A percentile compares a stretch with the other conserved stretches of the same genome.
These are phyloP conservation scores for Brachyistius frenatus DNA, from an alignment of 2,113 vertebrate genomes.

Conservation along the genomic window DNA sequence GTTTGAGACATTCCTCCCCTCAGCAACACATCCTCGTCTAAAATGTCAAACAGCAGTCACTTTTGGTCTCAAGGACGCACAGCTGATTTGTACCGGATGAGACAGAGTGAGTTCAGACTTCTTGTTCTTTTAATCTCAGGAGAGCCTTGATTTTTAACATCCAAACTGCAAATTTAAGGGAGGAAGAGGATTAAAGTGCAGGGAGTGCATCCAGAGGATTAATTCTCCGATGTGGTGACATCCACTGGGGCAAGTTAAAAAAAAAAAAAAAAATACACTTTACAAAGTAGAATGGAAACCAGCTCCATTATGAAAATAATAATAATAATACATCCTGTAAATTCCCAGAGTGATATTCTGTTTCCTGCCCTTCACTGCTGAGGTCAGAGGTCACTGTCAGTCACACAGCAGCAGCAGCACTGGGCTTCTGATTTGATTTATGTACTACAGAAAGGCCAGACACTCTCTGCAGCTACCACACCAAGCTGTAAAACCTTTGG, in stretches of 20 bases:
- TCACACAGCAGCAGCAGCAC: neutral
- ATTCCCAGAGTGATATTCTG: constrained; percentile 12
- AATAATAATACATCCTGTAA: constrained; percentile 25
- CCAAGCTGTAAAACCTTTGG: constrained; percentile 1
- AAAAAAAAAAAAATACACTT: neutral
- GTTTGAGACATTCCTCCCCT: neutral
- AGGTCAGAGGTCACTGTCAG: constrained; percentile 47
- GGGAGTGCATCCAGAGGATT: neutral
- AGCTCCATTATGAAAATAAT: constrained; percentile 1
- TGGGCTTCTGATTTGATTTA: constrained; percentile 19
- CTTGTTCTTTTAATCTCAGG: constrained; percentile 16
- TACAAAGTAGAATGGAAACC: neutral
- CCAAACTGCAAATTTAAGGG: neutral
- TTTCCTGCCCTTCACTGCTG: constrained; percentile 31
- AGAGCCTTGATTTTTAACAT: constrained; percentile 21
- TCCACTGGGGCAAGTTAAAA: neutral
- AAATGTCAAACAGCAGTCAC: neutral
- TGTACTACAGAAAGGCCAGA: neutral
- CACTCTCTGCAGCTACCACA: neutral
- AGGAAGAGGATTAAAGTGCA: neutral
- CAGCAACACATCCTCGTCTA: constrained; percentile 4
- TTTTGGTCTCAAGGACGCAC: neutral
- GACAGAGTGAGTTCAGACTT: neutral
- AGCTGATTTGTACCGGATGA: constrained; percentile 22
- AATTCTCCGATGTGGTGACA: neutral